Evolutionary conservation across 2,797 vertebrate species (phyloP).

Genomic region (Gymnocypris eckloni): DNA sequence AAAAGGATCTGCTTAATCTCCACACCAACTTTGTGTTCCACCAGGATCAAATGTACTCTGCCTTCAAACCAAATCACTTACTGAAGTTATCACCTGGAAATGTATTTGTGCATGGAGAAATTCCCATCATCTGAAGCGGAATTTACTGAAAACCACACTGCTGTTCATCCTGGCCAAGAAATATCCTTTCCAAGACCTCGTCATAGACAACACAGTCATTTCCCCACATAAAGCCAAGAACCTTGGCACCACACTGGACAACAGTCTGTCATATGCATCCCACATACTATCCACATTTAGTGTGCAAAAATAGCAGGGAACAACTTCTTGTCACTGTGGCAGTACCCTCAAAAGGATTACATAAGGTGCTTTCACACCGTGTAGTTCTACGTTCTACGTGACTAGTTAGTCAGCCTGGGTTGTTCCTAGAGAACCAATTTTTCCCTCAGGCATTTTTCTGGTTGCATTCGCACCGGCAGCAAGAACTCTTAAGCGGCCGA

Average conservation of each 20-base stretch:
- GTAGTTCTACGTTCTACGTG: not conserved
- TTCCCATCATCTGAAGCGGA: not conserved
- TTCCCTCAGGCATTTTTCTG: not conserved
- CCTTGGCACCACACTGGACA: constrained; percentile 24
- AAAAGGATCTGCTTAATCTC: not conserved
- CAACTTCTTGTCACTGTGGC: not conserved
- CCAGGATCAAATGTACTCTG: not conserved
- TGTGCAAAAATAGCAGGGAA: not conserved
- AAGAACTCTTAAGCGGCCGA: too few relatives aligned
- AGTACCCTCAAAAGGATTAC: not conserved
- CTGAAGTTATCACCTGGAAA: constrained; percentile 18
- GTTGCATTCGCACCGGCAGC: too few relatives aligned
- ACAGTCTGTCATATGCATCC: not conserved
- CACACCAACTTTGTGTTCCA: not conserved
- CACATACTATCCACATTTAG: not conserved
- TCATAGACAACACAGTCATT: constrained; percentile 24
- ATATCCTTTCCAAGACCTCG: constrained; percentile 1
- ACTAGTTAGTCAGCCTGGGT: not conserved
- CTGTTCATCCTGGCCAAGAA: not conserved
- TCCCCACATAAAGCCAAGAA: constrained; percentile 16
- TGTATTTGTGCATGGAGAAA: constrained; percentile 22
- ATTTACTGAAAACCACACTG: constrained; percentile 17
- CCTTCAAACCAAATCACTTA: constrained; percentile 1
- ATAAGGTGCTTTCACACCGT: not conserved
- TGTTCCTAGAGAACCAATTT: not conserved